Percentiles rank a stretch among this genome's conserved stretches.
phyloP scores from a whole-genome alignment of 2,113 vertebrate species.

The Phaethornis superciliosus region DNA sequence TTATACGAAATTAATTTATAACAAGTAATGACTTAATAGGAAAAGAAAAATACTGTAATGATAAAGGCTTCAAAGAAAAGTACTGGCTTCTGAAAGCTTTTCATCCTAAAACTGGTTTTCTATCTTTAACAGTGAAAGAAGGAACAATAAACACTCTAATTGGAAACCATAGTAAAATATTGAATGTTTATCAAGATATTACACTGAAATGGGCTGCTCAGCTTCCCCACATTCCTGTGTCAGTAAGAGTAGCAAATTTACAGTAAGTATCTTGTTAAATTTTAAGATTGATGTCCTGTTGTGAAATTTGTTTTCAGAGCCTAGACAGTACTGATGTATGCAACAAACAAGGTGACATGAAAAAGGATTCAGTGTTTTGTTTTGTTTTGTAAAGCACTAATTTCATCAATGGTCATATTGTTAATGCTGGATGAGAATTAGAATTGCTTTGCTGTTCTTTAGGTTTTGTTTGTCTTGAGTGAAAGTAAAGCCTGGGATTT shows the following conservation, averaged over 20 bases:
- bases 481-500: not conserved
- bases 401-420: not conserved
- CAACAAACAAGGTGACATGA: not conserved
- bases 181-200: conserved; percentile 93
- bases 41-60: not conserved
- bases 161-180: conserved; percentile 89
- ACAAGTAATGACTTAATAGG: not conserved
- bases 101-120: not conserved
- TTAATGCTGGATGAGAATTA: not conserved
- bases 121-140: conserved; percentile 83
- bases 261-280: conserved; percentile 80
- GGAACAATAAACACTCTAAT: conserved; percentile 89
- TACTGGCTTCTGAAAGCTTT: not conserved
- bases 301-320: not conserved
- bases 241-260: conserved; percentile 86
- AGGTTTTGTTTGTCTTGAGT: not conserved
- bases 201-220: conserved; percentile 94
- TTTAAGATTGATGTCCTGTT: not conserved
- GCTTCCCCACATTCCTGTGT: conserved; percentile 86
- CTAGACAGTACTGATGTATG: not conserved
- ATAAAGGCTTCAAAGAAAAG: not conserved
- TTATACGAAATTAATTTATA: not conserved
- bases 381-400: not conserved
- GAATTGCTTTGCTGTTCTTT: not conserved
- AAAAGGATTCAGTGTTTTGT: not conserved